Base-by-base conservation (phyloP, 1,140 invertebrate genomes). In the Ylistrum balloti region DNA sequence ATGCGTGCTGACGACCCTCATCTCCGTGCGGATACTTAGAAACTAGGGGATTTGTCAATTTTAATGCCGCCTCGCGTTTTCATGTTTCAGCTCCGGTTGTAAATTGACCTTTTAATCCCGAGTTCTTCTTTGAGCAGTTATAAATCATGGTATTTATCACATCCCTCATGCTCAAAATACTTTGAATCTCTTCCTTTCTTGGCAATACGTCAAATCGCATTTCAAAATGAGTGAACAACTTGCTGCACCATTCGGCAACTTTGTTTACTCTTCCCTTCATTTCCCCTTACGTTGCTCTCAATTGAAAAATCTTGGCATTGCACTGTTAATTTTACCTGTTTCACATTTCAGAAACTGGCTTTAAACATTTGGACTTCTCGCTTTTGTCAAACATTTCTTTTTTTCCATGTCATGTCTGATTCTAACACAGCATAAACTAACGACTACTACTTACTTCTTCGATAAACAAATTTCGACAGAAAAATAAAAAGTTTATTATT, bases 31-130 rank as follows among this genome's bases (percentile, higher is more conserved):
- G 56, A 74, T 74, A 28, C 56, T 74, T 74, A 28, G 22, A 28
- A 74, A 74, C 56, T 74, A 74, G n/a, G 56, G 56, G 56, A 74
- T 74, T 74, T 74, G 56, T 74, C 56, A 74, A n/a, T 74, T 74
- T n/a, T 74, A 74, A 74, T 74, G n/a, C 56, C 9, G 5, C 11
- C 5, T 74, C 56, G 1, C 56, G 56, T 74, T 74, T 74, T 74
- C 28, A 74, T 74, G 56, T 74, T 74, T 74, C 13, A 28, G 56
- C 56, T 74, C 56, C 22, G 56, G 56, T 74, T 74, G 41, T 74
- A 74, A 74, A 74, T 74, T 74, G 56, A 74, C 56, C 56, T 74
- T 74, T 74, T 74, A 74, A 74, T 74, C 56, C 28, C 1, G 56
- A 28, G 56, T 74, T 74, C 56, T 74, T 74, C 22, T 74, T 74